Base-by-base conservation (phyloP, 2,797 vertebrate genomes). In the Rhabdomys pumilio region DNA sequence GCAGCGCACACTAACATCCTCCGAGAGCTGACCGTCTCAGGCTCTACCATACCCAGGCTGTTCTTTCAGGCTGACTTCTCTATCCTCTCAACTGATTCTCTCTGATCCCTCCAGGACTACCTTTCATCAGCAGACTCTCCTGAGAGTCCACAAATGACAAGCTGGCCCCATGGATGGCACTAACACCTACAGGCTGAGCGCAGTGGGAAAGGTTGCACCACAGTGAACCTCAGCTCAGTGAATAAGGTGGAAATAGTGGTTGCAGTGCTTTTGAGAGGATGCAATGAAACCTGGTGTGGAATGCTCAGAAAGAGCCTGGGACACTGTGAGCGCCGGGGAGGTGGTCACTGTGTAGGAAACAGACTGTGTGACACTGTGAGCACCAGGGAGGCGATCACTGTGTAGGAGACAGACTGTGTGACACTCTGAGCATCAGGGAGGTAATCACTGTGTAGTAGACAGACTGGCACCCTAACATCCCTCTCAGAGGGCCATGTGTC, bases 251-350 rank as follows among this genome's bases (percentile, higher is more conserved):
- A 41, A 94, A n/a, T 29, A 53, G 83, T 47, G n/a, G 77, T 84
- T 63, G 41, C 8, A 87, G 53, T 29, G 19, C 84, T 94, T 53
- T 77, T 82, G 1, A 84, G 53, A 77, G 65, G 59, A 82, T 72
- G 80, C 76, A 82, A 34, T 72, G n/a, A 89, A 53, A 96, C 83
- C 85, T 34, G 67, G 81, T 65, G 9, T 69, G 57, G 85, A 84
- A 38, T 3, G 7, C 24, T 83, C 57, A n/a, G 81, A 19, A 6
- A 93, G 65, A 91, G 31, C 31, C 76, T 88, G 44, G 81, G 53
- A 59, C 44, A 47, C 53, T 59, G 31, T n/a, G 83, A 88, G 50
- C 53, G 24, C 72, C 38, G 50, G 41, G 63, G 57, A 65, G 38
- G 26, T 20, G 3, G 11, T 44, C 10, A 5, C 80, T 17, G 44